A percentile compares a stretch with the other conserved stretches of the same genome.
Evolutionary conservation across 2,797 vertebrate genomes (phyloP).

Genomic region (Stomatorhinus walkeri): DNA sequence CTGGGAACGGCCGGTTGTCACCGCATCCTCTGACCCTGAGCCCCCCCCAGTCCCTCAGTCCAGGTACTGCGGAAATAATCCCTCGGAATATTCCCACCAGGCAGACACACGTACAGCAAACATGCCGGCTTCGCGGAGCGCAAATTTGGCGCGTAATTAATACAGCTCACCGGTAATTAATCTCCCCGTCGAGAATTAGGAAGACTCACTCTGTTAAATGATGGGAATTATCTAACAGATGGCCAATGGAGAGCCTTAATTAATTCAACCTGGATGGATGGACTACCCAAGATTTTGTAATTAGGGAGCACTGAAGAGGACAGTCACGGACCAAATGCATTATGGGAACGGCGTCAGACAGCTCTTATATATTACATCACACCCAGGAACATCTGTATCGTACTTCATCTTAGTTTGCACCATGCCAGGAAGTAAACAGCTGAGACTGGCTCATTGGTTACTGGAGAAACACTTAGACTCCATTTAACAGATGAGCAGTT

Average conservation of each 20-base stretch:
- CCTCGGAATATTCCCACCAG: neutral
- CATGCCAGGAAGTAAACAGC: constrained; percentile 13
- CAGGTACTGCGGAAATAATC: neutral
- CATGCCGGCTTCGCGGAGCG: neutral
- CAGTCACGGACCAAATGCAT: constrained; percentile 9
- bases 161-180: constrained; percentile 22
- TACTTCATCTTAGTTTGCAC: neutral
- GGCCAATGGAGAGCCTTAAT: constrained; percentile 21
- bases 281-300: constrained; percentile 1
- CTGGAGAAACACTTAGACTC: constrained; percentile 17
- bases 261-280: constrained; percentile 28
- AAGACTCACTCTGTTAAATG: constrained; percentile 21
- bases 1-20: neutral
- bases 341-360: neutral
- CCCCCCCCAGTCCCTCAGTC: neutral
- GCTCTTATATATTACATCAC: neutral
- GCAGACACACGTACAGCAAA: neutral
- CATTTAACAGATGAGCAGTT: constrained; percentile 22
- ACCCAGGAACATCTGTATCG: constrained; percentile 2
- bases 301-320: constrained; percentile 18
- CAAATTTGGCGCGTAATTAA: constrained; percentile 19
- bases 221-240: constrained; percentile 26
- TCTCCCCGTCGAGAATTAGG: constrained; percentile 17
- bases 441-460: neutral
- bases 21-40: neutral